These are phyloP conservation scores for Scolopax mira DNA, from an alignment of 2,113 vertebrate species.

Conservation along the genomic window DNA sequence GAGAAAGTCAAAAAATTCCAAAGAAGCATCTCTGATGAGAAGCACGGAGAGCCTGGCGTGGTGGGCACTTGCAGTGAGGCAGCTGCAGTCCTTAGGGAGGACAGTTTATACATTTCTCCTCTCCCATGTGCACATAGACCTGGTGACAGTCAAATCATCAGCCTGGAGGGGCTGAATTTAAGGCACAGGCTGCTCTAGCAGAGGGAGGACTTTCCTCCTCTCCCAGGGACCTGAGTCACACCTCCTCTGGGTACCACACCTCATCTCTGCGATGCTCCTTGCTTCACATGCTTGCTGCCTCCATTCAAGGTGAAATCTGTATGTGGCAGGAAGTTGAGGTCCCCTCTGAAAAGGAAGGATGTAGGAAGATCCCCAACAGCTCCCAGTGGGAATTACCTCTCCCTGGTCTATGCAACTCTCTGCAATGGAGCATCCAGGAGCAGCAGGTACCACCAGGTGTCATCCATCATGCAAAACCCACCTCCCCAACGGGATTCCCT, in stretches of 20 bases:
- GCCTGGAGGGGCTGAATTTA: not conserved
- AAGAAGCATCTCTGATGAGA: not conserved
- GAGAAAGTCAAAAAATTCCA: not conserved
- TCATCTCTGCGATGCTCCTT: rapidly evolving
- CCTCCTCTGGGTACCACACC: not conserved
- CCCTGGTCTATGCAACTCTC: not conserved
- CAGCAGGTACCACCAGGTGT: not conserved
- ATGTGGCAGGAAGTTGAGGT: not conserved
- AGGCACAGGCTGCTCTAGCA: not conserved
- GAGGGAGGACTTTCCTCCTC: not conserved
- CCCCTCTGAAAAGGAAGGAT: not conserved
- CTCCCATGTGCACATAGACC: not conserved
- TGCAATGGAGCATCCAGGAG: not conserved
- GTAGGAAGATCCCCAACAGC: not conserved
- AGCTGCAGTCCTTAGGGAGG: not conserved
- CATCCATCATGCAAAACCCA: not conserved
- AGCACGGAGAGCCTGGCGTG: not conserved
- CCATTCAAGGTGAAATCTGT: rapidly evolving
- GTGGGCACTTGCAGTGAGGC: not conserved
- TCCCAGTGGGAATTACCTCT: not conserved
- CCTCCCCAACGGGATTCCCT: not conserved
- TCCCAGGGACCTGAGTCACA: not conserved
- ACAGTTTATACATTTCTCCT: not conserved
- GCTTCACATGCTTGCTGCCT: rapidly evolving
- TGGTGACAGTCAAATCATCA: not conserved